Percentiles rank a stretch among this genome's conserved stretches.
phyloP scores from a whole-genome alignment of 2,888 invertebrate species.

The Parochlus steinenii region DNA sequence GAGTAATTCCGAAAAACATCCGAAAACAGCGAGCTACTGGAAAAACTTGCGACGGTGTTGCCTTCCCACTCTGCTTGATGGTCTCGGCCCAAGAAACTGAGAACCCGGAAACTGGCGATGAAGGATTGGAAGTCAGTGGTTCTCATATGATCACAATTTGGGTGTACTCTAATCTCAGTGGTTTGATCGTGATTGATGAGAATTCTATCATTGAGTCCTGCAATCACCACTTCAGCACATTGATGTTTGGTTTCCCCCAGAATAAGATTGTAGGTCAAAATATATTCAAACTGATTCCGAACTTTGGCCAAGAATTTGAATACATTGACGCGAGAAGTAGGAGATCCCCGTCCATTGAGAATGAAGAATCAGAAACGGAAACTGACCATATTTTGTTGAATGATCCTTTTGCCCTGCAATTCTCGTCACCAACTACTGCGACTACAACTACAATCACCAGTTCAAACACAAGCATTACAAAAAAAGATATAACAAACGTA shows the following conservation, averaged over 20 bases:
- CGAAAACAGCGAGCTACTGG: constrained; percentile 49
- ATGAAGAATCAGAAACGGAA: constrained; percentile 31
- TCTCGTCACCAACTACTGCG: no score
- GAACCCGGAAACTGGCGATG: constrained; percentile 14
- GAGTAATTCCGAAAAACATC: constrained; percentile 29
- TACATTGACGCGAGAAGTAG: constrained; percentile 32
- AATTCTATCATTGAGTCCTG: constrained; percentile 44
- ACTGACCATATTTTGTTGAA: constrained; percentile 17
- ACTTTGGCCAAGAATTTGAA: constrained; percentile 42
- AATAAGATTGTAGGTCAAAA: constrained; percentile 39
- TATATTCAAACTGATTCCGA: constrained; percentile 39
- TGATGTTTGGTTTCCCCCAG: constrained; percentile 45
- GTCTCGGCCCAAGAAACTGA: constrained; percentile 24
- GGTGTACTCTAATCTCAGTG: constrained; percentile 47
- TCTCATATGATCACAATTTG: constrained; percentile 21
- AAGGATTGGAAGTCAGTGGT: constrained; percentile 13
- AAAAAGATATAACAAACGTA: constrained; percentile 13
- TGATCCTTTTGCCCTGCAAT: constrained; percentile 10
- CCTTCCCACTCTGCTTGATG: constrained; percentile 43
- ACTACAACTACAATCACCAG: background rate
- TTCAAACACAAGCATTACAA: constrained; percentile 13
- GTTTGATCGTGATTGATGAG: constrained; percentile 44
- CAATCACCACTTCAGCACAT: constrained; percentile 47
- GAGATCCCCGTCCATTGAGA: constrained; percentile 35
- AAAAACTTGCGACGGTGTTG: constrained; percentile 41